Evolutionary conservation across 2,113 vertebrate genomes (phyloP).

Genomic region (Colossoma macropomum): DNA sequence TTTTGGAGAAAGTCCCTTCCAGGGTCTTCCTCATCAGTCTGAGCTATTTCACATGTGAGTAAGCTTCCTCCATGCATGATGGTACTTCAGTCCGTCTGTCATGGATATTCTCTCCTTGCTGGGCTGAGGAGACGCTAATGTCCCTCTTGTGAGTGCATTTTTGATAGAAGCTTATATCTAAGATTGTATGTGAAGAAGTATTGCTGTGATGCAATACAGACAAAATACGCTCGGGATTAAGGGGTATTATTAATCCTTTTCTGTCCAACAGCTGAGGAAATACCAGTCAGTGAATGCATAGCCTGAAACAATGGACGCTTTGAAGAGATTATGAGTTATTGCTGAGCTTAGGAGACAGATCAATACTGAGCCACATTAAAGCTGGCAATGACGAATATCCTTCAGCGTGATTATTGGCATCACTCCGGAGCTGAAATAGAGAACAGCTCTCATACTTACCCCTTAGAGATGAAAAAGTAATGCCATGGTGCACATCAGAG

Average conservation of each 20-base stretch:
- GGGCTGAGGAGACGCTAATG: conserved; percentile 2
- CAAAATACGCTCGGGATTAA: background rate
- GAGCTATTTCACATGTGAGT: conserved; percentile 5
- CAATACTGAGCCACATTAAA: conserved; percentile 48
- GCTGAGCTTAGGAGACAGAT: conserved; percentile 31
- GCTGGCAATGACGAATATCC: conserved; percentile 44
- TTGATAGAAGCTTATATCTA: background rate
- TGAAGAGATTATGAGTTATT: conserved; percentile 48
- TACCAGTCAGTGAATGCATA: background rate
- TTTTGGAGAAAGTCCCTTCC: background rate
- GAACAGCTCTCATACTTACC: conserved; percentile 1
- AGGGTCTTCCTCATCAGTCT: conserved; percentile 14
- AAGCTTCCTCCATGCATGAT: background rate
- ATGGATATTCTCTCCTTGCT: background rate
- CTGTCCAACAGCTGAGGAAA: conserved; percentile 2
- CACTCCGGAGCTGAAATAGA: conserved; percentile 25
- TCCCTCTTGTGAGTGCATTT: background rate
- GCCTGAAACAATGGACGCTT: conserved; percentile 29
- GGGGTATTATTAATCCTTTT: conserved; percentile 4
- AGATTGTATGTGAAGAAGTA: conserved; percentile 4
- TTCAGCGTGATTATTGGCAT: conserved; percentile 42
- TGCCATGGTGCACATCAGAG: background rate
- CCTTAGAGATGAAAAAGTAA: background rate
- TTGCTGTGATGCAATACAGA: background rate
- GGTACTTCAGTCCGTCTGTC: conserved; percentile 2